These are phyloP conservation scores for Nothobranchius furzeri DNA, from an alignment of 2,113 vertebrate species.

Conservation along the genomic window DNA sequence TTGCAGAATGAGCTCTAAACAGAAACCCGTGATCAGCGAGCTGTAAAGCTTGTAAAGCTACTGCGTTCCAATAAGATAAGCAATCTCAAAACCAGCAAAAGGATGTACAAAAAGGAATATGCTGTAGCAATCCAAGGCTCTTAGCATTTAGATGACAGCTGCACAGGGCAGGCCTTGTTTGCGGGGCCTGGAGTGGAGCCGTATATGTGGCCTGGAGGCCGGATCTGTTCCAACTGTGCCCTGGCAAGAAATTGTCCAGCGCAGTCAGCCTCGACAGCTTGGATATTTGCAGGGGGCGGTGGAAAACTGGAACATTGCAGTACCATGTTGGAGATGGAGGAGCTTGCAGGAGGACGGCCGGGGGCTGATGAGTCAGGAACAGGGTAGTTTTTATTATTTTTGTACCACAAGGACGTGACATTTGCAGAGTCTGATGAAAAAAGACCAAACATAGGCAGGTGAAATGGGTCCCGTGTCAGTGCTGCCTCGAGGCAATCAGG, in stretches of 20 bases:
- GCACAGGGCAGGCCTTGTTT: constrained; percentile 66
- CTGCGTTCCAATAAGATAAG: constrained; percentile 49
- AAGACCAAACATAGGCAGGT: constrained; percentile 18
- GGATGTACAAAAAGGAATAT: constrained; percentile 54
- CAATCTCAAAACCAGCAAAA: constrained; percentile 34
- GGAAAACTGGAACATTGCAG: constrained; percentile 68
- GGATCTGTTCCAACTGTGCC: constrained; percentile 79
- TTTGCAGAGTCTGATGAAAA: constrained; percentile 40
- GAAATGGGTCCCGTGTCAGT: constrained; percentile 1
- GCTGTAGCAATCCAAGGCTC: constrained; percentile 48
- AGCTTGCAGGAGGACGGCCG: constrained; percentile 28
- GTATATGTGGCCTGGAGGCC: constrained; percentile 69
- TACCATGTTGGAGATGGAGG: constrained; percentile 42
- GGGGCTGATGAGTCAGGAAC: constrained; percentile 55
- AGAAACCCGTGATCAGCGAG: constrained; percentile 39
- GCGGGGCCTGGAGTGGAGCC: constrained; percentile 67
- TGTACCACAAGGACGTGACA: constrained; percentile 54
- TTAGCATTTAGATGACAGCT: constrained; percentile 77
- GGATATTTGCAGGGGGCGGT: constrained; percentile 77
- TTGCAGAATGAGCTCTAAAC: constrained; percentile 40
- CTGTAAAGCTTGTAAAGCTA: constrained; percentile 43
- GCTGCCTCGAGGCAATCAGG: constrained; percentile 31
- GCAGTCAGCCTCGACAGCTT: constrained; percentile 81
- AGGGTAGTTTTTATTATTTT: constrained; percentile 62
- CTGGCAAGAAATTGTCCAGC: constrained; percentile 74